Base-by-base conservation (phyloP, 64 coral and sea anemone genomes). In the Dendronephthya gigantea region DNA sequence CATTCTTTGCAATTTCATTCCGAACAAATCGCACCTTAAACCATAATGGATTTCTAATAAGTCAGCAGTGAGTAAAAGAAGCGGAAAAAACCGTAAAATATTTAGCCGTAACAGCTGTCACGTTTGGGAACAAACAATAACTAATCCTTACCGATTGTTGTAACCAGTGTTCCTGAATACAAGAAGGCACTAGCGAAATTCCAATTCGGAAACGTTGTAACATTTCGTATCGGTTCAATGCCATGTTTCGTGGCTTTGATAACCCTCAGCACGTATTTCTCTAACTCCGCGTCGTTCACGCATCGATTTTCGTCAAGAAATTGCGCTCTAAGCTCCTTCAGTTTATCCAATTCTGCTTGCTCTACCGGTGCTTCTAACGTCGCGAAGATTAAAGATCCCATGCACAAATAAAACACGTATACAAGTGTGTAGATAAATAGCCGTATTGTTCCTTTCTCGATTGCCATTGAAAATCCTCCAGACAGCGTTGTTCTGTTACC, bases 301-400 rank as follows among this genome's bases (percentile, higher is more conserved):
- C 72, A 79, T 79, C 37, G 72, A 79, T 79, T 36, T 34, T 79
- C 14, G 72, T 79, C 72, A 38, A 79, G 72, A 39, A 79, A 79
- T 2, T 1, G 15, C 2, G 10, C 1, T 16, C 36, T 36, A 39
- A 79, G 72, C 10, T 19, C 36, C 32, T 79, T 79, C 29, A 79
- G 13, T 4, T 79, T 39, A 39, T 34, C 29, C 2, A 79, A 12
- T 79, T 79, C 72, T 4, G 30, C 1, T 39, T 79, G 30, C 22
- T 79, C 72, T 4, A 79, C 37, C 25, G 72, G 72, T 19, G 72
- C 72, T 79, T 79, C 72, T 29, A 79, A 11, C 32, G 72, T 79
- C 1, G 72, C 72, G 17, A 79, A 79, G 9, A 79, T 79, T 36
- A 79, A 35, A 5, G 72, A 79, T 3, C 72, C 72, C 2, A 79